Evolutionary conservation across 2,797 vertebrate genomes (phyloP).

Genomic region (Megaceryle alcyon): DNA sequence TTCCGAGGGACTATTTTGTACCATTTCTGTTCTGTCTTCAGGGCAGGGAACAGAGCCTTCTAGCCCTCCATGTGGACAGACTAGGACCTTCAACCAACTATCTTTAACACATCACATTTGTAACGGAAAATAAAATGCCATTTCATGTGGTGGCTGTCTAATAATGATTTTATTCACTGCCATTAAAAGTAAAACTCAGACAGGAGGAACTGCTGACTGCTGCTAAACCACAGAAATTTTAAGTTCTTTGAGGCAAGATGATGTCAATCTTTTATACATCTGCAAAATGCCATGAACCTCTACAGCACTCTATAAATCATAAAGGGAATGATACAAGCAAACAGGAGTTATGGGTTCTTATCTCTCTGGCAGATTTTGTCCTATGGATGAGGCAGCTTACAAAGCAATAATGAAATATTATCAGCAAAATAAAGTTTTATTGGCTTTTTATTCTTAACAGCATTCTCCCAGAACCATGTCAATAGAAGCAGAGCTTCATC

Average conservation of each 20-base stretch:
- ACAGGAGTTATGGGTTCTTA: conserved; percentile 47
- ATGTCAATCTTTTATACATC: conserved; percentile 64
- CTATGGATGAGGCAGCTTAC: conserved; percentile 59
- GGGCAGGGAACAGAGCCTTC: neutral
- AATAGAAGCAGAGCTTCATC: conserved; percentile 23
- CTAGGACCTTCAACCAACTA: neutral
- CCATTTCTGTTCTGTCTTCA: neutral
- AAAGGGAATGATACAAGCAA: conserved; percentile 38
- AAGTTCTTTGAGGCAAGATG: conserved; percentile 48
- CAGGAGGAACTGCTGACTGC: conserved; percentile 57
- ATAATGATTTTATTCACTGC: conserved; percentile 45
- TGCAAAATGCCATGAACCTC: conserved; percentile 46
- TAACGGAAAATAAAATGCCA: conserved; percentile 57
- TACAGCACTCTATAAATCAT: conserved; percentile 41
- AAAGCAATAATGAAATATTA: conserved; percentile 67
- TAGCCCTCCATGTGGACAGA: neutral
- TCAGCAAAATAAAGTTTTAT: conserved; percentile 66
- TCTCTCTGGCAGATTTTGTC: conserved; percentile 49
- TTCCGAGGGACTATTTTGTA: neutral
- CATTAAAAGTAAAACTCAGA: conserved; percentile 54
- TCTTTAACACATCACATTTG: neutral
- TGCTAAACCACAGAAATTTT: conserved; percentile 42
- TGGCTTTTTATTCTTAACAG: conserved; percentile 20
- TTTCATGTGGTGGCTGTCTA: conserved; percentile 38
- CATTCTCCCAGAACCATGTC: conserved; percentile 22